Base-by-base conservation (phyloP, 2,113 vertebrate genomes). In the Abramis brama region DNA sequence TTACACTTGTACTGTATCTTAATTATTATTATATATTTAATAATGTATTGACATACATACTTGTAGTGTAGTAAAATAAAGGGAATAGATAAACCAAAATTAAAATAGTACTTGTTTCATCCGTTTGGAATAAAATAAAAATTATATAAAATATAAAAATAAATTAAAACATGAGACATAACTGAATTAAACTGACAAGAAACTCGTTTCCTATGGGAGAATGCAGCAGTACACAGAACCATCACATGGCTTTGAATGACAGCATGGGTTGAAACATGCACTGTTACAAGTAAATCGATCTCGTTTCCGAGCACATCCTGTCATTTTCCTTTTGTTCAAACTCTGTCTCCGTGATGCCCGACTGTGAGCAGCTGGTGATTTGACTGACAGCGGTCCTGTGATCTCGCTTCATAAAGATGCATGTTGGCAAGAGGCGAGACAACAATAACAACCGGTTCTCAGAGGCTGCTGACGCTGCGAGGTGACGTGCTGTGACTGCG, bases 401-500 rank as follows among this genome's bases (percentile, higher is more conserved):
- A 36, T 76, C 73, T 83, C 47, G 71, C 68, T 57, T 74, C 77
- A 64, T 45, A 52, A 55, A 79, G 82, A 76, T 79, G 85, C 47
- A 73, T 87, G 86, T 57, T 86, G 85, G 85, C 80, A 81, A 77
- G 66, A 87, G 62, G 71, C 85, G 59, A 80, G 23, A 80, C 7
- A 71, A 62, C 57, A 33, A 79, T 81, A 88, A 80, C 81, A 89
- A 79, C 74, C 45, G 79, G 59, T 45, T 87, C 71, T 83, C 73
- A 79, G 79, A 52, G 86, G 76, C 66, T 83, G 88, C 88, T 89
- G 88, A 87, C 83, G 75, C 71, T 50, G 88, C 83, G 55, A 64
- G 70, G 79, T 87, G 83, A 84, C 86, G 79, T 86, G 82, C 76
- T 83, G 79, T 47, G 86, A 87, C 86, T 87, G 86, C 88, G 76